Conservation (phyloP, 2,888 invertebrate genomes). For the Spatulosminthurus flaviceps region DNA sequence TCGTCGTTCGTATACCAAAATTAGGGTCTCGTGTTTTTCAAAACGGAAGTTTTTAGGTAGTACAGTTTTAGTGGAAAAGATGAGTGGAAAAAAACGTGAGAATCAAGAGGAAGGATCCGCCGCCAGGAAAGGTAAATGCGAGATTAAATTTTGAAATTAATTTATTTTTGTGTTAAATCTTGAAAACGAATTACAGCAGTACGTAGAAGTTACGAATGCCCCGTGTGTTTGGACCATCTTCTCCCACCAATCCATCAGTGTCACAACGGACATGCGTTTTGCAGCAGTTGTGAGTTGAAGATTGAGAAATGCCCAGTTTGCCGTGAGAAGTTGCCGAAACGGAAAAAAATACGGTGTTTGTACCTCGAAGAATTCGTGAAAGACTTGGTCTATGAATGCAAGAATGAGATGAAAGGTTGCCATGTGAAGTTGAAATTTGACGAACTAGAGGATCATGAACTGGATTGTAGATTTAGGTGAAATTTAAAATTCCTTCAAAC, state of each 20-base stretch:
- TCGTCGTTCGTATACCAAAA: too few relatives aligned
- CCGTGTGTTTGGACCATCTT: not conserved
- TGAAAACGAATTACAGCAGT: too few relatives aligned
- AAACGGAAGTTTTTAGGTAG: too few relatives aligned
- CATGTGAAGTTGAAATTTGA: not conserved
- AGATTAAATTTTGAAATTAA: too few relatives aligned
- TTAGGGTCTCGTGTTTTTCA: too few relatives aligned
- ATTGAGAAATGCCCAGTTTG: not conserved
- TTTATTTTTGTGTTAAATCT: too few relatives aligned
- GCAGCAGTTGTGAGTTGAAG: not conserved
- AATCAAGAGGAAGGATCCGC: too few relatives aligned
- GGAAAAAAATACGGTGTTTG: not conserved
- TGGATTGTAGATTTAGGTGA: slow-evolving; percentile 1
- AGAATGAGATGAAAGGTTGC: not conserved
- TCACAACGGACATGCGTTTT: not conserved
- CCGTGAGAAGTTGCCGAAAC: not conserved
- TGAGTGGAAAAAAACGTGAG: too few relatives aligned
- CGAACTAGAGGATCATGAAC: not conserved
- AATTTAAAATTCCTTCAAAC: not conserved
- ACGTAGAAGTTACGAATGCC: not conserved
- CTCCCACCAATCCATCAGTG: not conserved
- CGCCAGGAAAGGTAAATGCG: too few relatives aligned
- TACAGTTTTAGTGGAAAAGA: too few relatives aligned
- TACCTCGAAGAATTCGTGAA: not conserved
- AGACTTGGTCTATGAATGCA: not conserved